Conservation (phyloP, 2,113 vertebrate species). For the Lamprologus lemairii region DNA sequence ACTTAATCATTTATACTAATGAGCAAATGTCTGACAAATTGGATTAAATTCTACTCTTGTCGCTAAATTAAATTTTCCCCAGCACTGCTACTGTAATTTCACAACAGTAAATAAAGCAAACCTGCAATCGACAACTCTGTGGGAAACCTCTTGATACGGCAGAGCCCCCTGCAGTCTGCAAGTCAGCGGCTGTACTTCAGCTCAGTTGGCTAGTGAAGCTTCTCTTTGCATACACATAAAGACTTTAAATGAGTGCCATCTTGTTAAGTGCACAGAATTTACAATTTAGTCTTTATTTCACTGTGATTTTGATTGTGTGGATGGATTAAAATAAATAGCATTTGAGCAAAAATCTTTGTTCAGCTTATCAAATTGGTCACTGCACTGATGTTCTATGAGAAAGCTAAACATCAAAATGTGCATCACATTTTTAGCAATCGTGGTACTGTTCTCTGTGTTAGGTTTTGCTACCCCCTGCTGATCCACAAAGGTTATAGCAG, state of each 20-base stretch:
- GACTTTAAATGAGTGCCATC: background rate
- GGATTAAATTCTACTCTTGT: conserved; percentile 19
- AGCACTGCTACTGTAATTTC: conserved; percentile 1
- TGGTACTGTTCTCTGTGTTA: background rate
- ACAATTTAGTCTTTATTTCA: background rate
- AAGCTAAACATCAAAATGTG: background rate
- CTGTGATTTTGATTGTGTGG: background rate
- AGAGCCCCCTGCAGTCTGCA: conserved; percentile 45
- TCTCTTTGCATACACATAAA: background rate
- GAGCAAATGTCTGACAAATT: conserved; percentile 20
- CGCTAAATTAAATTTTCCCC: conserved; percentile 12
- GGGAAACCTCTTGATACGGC: conserved; percentile 21
- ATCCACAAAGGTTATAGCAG: background rate
- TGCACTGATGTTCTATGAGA: background rate
- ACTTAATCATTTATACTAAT: conserved; percentile 6
- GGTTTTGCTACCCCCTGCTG: conserved; percentile 47
- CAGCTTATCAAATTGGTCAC: background rate
- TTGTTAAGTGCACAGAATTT: background rate
- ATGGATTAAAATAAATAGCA: background rate
- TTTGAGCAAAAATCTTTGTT: background rate
- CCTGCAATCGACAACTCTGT: background rate
- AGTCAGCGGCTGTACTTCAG: conserved; percentile 2
- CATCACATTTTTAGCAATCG: background rate
- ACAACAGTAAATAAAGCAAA: conserved; percentile 32
- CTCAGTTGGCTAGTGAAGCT: background rate